Percentiles rank a stretch among this genome's conserved stretches.
phyloP scores from a whole-genome alignment of 2,888 invertebrate species.

The Torymus auratus region DNA sequence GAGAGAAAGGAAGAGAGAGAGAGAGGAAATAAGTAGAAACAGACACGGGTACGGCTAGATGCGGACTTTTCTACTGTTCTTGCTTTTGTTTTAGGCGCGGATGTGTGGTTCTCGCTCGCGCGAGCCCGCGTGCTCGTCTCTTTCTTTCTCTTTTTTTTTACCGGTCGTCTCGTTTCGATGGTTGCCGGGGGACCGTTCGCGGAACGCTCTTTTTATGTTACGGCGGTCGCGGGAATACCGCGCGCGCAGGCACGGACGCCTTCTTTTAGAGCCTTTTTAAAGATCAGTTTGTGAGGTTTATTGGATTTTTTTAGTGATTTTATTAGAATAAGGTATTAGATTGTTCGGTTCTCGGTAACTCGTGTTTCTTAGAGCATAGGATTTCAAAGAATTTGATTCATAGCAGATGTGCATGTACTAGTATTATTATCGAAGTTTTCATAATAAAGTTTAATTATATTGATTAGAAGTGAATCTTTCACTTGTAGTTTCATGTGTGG shows the following conservation, averaged over 20 bases:
- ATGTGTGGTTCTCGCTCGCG: too few relatives aligned
- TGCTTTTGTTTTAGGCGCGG: too few relatives aligned
- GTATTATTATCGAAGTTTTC: too few relatives aligned
- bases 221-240: constrained; percentile 5
- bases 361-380: background rate
- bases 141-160: constrained; percentile 11
- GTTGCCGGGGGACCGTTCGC: constrained; percentile 37
- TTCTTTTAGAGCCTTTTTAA: constrained; percentile 6
- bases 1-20: constrained; percentile 5
- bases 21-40: background rate
- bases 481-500: too few relatives aligned
- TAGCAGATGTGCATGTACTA: too few relatives aligned
- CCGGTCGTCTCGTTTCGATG: constrained; percentile 38
- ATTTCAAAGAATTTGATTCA: too few relatives aligned
- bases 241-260: background rate
- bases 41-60: constrained; percentile 25
- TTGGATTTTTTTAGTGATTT: background rate
- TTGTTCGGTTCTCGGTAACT: background rate
- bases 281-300: background rate
- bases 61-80: constrained; percentile 31
- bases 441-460: too few relatives aligned
- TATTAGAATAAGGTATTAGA: background rate
- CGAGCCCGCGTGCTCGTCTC: background rate
- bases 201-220: constrained; percentile 30
- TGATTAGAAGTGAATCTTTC: too few relatives aligned